Conservation (phyloP, 2,797 vertebrate genomes). For the Parambassis ranga region DNA sequence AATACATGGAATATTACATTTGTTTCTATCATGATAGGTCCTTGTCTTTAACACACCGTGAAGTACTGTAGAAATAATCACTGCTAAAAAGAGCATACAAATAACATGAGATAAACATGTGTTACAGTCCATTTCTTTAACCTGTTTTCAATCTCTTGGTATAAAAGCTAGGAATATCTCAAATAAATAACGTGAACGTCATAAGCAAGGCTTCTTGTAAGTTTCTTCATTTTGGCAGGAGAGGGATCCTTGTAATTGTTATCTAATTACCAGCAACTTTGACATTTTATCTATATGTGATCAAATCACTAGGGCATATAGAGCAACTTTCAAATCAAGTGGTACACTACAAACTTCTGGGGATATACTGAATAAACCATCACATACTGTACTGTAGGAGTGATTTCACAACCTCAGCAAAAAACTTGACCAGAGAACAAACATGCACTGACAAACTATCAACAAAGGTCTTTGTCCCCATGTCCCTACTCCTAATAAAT, state of each 20-base stretch:
- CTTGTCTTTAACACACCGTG: conserved; percentile 76
- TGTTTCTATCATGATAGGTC: conserved; percentile 79
- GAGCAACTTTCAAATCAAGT: conserved; percentile 70
- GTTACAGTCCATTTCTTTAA: conserved; percentile 80
- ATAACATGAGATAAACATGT: conserved; percentile 82
- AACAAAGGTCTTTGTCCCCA: conserved; percentile 78
- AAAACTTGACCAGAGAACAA: conserved; percentile 81
- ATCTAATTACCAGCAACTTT: conserved; percentile 66
- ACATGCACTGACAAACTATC: conserved; percentile 84
- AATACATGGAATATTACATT: conserved; percentile 81
- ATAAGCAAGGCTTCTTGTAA: conserved; percentile 76
- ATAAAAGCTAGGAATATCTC: conserved; percentile 79
- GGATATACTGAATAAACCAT: conserved; percentile 79
- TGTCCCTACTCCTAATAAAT: conserved; percentile 82
- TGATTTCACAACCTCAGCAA: conserved; percentile 78
- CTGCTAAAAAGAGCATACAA: conserved; percentile 83
- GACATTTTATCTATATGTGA: conserved; percentile 69
- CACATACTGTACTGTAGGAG: conserved; percentile 75
- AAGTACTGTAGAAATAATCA: conserved; percentile 82
- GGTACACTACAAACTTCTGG: conserved; percentile 75
- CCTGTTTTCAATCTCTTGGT: conserved; percentile 79
- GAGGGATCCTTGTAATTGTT: conserved; percentile 61
- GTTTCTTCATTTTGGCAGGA: conserved; percentile 74
- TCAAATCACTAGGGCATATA: conserved; percentile 73
- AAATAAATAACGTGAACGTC: conserved; percentile 73